phyloP scores from a whole-genome alignment of 2,888 invertebrate species.

The Octonoba sinensis region DNA sequence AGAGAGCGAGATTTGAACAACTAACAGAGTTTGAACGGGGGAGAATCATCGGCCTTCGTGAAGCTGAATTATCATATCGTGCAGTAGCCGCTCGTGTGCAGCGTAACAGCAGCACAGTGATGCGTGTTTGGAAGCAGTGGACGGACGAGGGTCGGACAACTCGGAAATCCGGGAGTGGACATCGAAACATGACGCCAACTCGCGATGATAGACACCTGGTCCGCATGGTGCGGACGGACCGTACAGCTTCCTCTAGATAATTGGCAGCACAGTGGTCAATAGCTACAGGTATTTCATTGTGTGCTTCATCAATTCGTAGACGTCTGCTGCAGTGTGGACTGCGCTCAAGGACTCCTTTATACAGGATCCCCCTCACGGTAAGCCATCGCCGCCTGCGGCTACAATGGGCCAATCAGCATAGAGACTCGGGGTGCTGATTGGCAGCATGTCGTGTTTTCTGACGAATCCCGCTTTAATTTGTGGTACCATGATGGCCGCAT shows the following conservation, averaged over 20 bases:
- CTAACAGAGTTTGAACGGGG: not conserved
- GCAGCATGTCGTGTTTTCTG: not conserved
- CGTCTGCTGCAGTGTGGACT: not conserved
- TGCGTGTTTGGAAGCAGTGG: conserved; percentile 13
- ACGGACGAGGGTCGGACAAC: not conserved
- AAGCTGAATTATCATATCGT: not conserved
- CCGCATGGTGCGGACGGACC: not conserved
- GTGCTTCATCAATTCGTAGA: conserved; percentile 19
- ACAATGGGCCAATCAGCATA: conserved; percentile 6
- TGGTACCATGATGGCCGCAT: conserved; percentile 18
- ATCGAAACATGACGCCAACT: not conserved
- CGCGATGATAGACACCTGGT: conserved; percentile 11
- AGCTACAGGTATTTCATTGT: conserved; percentile 19
- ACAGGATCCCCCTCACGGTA: conserved; percentile 15
- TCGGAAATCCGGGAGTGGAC: conserved; percentile 15
- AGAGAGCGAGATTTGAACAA: too few relatives aligned
- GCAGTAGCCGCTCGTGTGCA: not conserved
- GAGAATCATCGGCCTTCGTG: conserved; percentile 2
- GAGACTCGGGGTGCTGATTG: conserved; percentile 15
- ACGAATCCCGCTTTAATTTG: conserved; percentile 17
- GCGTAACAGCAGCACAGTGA: not conserved
- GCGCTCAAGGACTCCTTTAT: conserved; percentile 21
- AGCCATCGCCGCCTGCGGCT: conserved; percentile 10
- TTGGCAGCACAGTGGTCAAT: conserved; percentile 19
- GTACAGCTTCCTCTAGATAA: conserved; percentile 11